Evolutionary conservation across 2,888 invertebrate genomes (phyloP), one percentile per base, ranked within the genome.

Genomic region (Julus scanicus): DNA sequence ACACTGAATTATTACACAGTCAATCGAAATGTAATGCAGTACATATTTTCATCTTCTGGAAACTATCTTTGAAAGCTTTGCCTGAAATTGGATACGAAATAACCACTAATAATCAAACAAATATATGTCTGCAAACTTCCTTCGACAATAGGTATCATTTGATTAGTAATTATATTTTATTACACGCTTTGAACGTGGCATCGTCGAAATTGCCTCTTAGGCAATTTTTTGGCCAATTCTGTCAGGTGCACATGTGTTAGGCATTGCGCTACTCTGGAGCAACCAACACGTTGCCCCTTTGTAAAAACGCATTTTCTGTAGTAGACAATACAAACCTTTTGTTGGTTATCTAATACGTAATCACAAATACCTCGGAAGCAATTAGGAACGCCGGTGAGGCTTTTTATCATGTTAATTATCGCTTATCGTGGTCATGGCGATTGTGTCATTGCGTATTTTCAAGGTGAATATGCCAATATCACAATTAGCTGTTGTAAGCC

Each of bases 401-500:
- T 71, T 71, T 71, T 71, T 71, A 71, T 71, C 71, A 20, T 29
- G 6, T 29, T 71, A 71, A 71, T 71, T 71, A 71, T 71, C 71
- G 71, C 71, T 71, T 71, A 71, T 71, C 71, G 71, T 71, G 29
- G 71, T 71, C 29, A 4, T 71, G 71, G 29, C 29, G 71, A 71
- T 71, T 71, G 71, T 29, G 71, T 71, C 71, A 71, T 71, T 11
- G 6, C 29, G 9, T 1, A 71, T 71, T 71, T 71, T 71, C 71
- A 71, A 71, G 71, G 71, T 71, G 71, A 71, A 71, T 71, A 71
- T 71, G 71, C 29, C 71, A 71, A 71, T 71, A 71, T 71, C 71
- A 29, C 71, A 71, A 71, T 71, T 71, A 71, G 29, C 29, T 71
- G 71, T 71, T 71, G 71, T 29, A 71, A 6, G 71, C 71, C 2